Evolutionary conservation across 2,888 invertebrate genomes (phyloP).

Genomic region (Aphidius colemani): DNA sequence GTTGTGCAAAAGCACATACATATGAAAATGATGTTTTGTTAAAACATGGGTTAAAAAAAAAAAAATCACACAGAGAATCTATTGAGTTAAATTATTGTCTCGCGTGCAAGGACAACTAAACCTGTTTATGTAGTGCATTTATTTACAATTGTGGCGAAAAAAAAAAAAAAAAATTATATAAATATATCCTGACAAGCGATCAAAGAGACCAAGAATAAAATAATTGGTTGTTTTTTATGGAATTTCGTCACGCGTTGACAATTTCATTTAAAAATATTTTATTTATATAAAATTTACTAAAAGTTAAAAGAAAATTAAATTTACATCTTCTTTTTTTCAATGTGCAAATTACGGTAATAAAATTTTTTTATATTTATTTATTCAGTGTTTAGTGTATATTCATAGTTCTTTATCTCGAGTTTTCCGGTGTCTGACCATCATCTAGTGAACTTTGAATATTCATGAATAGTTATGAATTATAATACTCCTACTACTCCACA

Average conservation of each 20-base stretch:
- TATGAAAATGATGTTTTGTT: too few relatives aligned
- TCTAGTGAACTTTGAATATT: slow-evolving; percentile 47
- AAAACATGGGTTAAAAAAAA: neutral
- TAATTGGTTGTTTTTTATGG: slow-evolving; percentile 45
- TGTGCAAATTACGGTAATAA: neutral
- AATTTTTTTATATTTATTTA: slow-evolving; percentile 37
- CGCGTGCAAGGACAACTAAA: slow-evolving; percentile 32
- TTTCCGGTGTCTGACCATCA: slow-evolving; percentile 54
- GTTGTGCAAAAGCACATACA: too few relatives aligned
- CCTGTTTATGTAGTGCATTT: slow-evolving; percentile 30
- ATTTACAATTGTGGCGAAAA: slow-evolving; percentile 17
- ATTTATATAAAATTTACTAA: too few relatives aligned
- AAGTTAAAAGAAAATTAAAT: slow-evolving; percentile 4
- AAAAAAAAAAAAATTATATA: slow-evolving; percentile 34
- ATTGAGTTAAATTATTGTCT: slow-evolving; percentile 34
- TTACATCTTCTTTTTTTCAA: neutral
- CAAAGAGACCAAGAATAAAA: slow-evolving; percentile 37
- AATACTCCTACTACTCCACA: too few relatives aligned
- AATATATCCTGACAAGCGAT: slow-evolving; percentile 40
- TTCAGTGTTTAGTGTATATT: slow-evolving; percentile 51
- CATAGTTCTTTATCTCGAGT: slow-evolving; percentile 39
- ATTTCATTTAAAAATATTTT: slow-evolving; percentile 26
- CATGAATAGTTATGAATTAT: slow-evolving; percentile 37
- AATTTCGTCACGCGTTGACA: slow-evolving; percentile 45
- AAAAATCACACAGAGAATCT: neutral